Percentiles rank a stretch among this genome's conserved stretches.
Conservation (phyloP, 2,888 invertebrate genomes). For the Nymphalis polychloros region DNA sequence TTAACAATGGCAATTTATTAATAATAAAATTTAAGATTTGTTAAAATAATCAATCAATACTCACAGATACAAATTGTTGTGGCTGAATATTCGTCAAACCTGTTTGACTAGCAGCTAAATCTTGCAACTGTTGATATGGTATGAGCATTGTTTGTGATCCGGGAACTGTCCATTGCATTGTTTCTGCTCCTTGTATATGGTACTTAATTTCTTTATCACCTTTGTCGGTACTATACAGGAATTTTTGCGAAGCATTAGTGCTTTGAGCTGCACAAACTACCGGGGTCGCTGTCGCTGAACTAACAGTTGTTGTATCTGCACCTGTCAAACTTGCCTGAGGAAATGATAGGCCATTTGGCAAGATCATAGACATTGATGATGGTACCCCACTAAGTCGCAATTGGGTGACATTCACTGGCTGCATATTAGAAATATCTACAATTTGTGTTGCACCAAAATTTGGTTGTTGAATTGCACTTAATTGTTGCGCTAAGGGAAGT, state of each 20-base stretch:
- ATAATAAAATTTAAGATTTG: slow-evolving; percentile 10
- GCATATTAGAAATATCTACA: slow-evolving; percentile 73
- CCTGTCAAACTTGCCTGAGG: slow-evolving; percentile 69
- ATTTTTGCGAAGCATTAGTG: slow-evolving; percentile 71
- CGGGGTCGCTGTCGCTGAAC: slow-evolving; percentile 69
- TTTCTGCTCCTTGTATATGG: slow-evolving; percentile 72
- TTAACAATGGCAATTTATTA: not conserved
- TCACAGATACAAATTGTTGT: slow-evolving; percentile 76
- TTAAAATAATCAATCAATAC: slow-evolving; percentile 43
- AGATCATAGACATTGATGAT: slow-evolving; percentile 76
- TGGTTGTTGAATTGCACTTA: slow-evolving; percentile 66
- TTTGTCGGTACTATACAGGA: slow-evolving; percentile 73
- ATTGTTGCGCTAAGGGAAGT: slow-evolving; percentile 63
- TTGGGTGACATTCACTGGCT: slow-evolving; percentile 75
- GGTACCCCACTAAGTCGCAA: slow-evolving; percentile 71
- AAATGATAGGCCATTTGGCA: slow-evolving; percentile 68
- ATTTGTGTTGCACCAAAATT: slow-evolving; percentile 70
- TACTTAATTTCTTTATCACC: slow-evolving; percentile 75
- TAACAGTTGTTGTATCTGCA: slow-evolving; percentile 72
- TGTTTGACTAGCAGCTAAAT: slow-evolving; percentile 62
- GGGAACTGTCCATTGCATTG: slow-evolving; percentile 73
- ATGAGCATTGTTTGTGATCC: slow-evolving; percentile 77
- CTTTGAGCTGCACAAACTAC: slow-evolving; percentile 76
- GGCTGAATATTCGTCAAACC: slow-evolving; percentile 67
- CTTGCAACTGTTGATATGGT: slow-evolving; percentile 75